Base-by-base conservation (phyloP, 1,140 invertebrate genomes). In the Meloidogyne chitwoodi region DNA sequence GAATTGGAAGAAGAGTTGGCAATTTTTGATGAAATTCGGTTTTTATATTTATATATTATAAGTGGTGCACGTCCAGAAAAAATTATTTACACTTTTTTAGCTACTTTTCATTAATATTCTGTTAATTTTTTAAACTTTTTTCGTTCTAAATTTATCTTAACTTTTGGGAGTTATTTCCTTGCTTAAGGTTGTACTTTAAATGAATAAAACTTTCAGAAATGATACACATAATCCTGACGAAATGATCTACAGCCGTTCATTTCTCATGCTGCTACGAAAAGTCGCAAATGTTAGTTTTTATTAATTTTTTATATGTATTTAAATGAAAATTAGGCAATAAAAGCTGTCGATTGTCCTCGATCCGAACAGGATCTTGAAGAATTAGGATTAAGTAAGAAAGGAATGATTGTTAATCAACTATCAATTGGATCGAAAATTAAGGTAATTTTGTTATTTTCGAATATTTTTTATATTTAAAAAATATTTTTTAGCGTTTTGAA, bases 261-360 rank as follows among this genome's bases (percentile, higher is more conserved):
- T 77, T 26, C 71, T 77, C 6, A 34, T 26, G 19, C 34, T 77
- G 12, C 22, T 77, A n/a, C 75, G 76, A 2, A 77, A 78, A 31
- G 14, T 77, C 26, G 41, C 44, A 12, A 2, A 34, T 61, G 76
- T 77, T 31, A 12, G 31, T 75, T 2, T 31, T 38, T 61, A 14
- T 44, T 56, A 24, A 61, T 26, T 24, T 76, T 26, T 38, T 26
- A 38, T 0, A 27, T 62, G 64, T 27, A 34, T 69, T 38, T 0
- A 38, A 4, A 16, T 11, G 16, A 8, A 27, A 27, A 27, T 75
- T 75, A 77, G 75, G 75, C 56, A 41, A 27, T 77, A 38, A 65
- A 68, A 48, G 19, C 41, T 27, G 75, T 77, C 4, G 61, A 64
- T 10, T 77, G 76, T 34, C 76, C 76, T n/a, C 78, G 62, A 31